Percentiles rank a stretch among this genome's conserved stretches.
phyloP scores from a whole-genome alignment of 2,888 invertebrate genomes.

The Salpingus planirostris region DNA sequence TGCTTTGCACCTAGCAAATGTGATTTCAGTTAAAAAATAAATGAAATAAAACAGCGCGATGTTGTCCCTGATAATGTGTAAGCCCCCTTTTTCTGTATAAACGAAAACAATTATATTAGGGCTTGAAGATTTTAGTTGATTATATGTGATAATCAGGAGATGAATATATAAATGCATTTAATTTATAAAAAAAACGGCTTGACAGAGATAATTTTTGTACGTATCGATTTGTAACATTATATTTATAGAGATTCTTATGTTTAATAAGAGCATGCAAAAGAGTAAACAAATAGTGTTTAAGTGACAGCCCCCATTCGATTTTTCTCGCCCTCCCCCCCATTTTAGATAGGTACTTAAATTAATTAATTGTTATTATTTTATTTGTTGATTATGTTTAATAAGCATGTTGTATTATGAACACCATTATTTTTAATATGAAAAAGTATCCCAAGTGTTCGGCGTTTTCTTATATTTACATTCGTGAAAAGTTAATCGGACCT shows the following conservation, averaged over 20 bases:
- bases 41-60: no score
- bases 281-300: slow-evolving; percentile 21
- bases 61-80: slow-evolving; percentile 3
- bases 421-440: slow-evolving; percentile 39
- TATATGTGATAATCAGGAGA: slow-evolving; percentile 16
- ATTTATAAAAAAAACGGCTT: slow-evolving; percentile 4
- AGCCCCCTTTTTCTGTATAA: not conserved
- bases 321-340: slow-evolving; percentile 4
- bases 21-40: no score
- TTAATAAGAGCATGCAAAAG: no score
- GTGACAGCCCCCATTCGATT: no score
- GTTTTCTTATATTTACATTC: no score
- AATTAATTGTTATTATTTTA: slow-evolving; percentile 42
- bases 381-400: slow-evolving; percentile 42
- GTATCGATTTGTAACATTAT: no score
- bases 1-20: slow-evolving; percentile 21
- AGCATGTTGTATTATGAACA: slow-evolving; percentile 41
- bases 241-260: no score
- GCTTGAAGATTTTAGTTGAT: slow-evolving; percentile 6
- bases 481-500: no score
- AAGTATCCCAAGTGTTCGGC: slow-evolving; percentile 14
- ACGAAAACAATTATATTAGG: not conserved
- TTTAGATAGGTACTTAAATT: slow-evolving; percentile 28
- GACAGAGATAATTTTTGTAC: not conserved
- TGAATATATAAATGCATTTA: slow-evolving; percentile 11